These are phyloP conservation scores for Cerastis leucographa DNA, from an alignment of 2,888 invertebrate species.

Conservation along the genomic window DNA sequence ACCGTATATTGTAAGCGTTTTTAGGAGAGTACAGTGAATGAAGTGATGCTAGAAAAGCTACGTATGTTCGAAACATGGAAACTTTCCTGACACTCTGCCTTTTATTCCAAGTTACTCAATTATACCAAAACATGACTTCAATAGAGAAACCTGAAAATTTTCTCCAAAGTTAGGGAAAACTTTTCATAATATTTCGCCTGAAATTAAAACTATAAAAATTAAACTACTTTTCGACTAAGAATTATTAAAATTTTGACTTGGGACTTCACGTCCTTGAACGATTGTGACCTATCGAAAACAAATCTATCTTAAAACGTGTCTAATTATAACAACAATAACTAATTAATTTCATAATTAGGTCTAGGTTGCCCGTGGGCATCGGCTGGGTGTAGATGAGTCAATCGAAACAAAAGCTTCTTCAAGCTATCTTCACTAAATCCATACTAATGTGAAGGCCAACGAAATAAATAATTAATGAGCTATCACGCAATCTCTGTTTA, in stretches of 20 bases:
- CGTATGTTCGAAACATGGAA: neutral
- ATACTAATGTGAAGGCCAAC: constrained; percentile 57
- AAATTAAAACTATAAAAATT: neutral
- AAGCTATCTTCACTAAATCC: constrained; percentile 42
- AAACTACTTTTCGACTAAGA: neutral
- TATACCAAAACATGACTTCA: neutral
- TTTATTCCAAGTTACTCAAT: neutral
- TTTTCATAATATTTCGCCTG: neutral
- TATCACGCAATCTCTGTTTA: constrained; percentile 44
- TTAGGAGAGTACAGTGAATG: constrained; percentile 7
- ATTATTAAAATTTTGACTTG: constrained; percentile 10
- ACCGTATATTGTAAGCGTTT: constrained; percentile 5
- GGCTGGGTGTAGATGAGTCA: constrained; percentile 62
- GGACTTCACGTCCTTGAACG: neutral
- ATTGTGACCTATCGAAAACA: constrained; percentile 11
- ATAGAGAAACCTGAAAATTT: neutral
- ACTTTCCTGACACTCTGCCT: neutral
- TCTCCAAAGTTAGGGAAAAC: neutral
- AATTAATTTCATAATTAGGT: constrained; percentile 57
- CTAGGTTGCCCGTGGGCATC: constrained; percentile 59
- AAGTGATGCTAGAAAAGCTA: neutral
- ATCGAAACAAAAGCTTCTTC: constrained; percentile 57
- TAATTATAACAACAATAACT: constrained; percentile 43
- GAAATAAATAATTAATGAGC: constrained; percentile 54
- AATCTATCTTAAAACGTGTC: constrained; percentile 38